Evolutionary conservation across 1,140 invertebrate species (phyloP).

Genomic region (Tetragnatha versicolor): DNA sequence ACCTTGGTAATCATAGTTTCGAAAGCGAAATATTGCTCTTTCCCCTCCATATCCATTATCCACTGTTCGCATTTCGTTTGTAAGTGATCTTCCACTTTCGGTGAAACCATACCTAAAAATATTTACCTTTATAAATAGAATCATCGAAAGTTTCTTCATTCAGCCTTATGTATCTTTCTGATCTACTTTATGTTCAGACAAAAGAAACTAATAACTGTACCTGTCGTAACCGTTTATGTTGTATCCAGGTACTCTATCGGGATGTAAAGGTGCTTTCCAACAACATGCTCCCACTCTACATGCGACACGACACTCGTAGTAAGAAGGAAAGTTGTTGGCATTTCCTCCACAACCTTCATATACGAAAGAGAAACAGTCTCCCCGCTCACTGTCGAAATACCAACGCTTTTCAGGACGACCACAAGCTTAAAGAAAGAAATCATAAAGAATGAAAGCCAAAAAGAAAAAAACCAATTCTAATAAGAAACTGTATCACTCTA

Average conservation of each 20-base stretch:
- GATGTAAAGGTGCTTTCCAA: slow-evolving; percentile 23
- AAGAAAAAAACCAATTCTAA: too few species aligned
- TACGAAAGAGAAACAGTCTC: slow-evolving; percentile 39
- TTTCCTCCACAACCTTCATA: slow-evolving; percentile 52
- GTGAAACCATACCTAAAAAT: slow-evolving; percentile 51
- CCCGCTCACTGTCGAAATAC: slow-evolving; percentile 42
- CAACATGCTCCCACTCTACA: slow-evolving; percentile 54
- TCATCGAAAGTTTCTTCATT: not conserved
- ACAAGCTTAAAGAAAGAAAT: not conserved
- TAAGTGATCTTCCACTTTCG: not conserved
- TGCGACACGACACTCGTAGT: slow-evolving; percentile 48
- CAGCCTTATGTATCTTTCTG: not conserved
- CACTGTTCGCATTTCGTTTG: not conserved
- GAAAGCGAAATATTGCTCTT: slow-evolving; percentile 16
- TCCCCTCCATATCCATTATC: slow-evolving; percentile 32
- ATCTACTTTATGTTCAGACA: not conserved
- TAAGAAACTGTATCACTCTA: too few species aligned
- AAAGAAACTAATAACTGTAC: slow-evolving; percentile 1
- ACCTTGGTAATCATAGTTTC: slow-evolving; percentile 43
- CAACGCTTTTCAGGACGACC: slow-evolving; percentile 33
- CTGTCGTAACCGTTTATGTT: slow-evolving; percentile 46
- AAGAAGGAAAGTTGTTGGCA: slow-evolving; percentile 47
- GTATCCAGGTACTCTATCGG: slow-evolving; percentile 18
- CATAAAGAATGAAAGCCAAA: not conserved
- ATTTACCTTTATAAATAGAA: not conserved